Percentiles rank a stretch among this genome's conserved stretches.
Conservation (phyloP, 2,888 invertebrate genomes). For the Cistogaster globosa region DNA sequence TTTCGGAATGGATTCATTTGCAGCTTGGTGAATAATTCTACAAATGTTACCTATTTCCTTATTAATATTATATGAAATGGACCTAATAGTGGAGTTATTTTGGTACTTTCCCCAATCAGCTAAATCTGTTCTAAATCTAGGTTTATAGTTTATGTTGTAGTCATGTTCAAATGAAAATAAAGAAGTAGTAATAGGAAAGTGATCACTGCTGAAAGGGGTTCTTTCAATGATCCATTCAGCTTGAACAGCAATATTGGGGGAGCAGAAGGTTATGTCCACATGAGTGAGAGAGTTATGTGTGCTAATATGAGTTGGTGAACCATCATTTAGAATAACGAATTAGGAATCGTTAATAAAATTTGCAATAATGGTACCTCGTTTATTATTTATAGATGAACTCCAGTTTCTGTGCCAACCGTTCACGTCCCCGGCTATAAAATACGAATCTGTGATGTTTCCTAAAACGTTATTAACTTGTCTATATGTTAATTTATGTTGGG, state of each 20-base stretch:
- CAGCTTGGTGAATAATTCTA: slow-evolving; percentile 3
- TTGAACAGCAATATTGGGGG: not conserved
- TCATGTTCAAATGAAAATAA: not conserved
- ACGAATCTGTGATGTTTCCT: not conserved
- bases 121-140: not conserved
- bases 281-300: no score
- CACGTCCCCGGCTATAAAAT: not conserved
- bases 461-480: not conserved
- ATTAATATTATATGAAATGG: not conserved
- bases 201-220: not conserved
- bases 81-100: not conserved
- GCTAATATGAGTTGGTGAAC: no score
- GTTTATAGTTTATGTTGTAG: not conserved
- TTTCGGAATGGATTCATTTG: not conserved
- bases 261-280: not conserved
- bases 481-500: not conserved
- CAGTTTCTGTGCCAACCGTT: not conserved
- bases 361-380: not conserved
- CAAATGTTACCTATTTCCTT: slow-evolving; percentile 3
- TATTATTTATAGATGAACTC: not conserved
- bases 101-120: not conserved
- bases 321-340: no score
- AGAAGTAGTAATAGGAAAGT: not conserved
- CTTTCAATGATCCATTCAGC: not conserved
- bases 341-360: not conserved